Evolutionary conservation across 2,113 vertebrate species (phyloP).

Genomic region (Craseonycteris thonglongyai): DNA sequence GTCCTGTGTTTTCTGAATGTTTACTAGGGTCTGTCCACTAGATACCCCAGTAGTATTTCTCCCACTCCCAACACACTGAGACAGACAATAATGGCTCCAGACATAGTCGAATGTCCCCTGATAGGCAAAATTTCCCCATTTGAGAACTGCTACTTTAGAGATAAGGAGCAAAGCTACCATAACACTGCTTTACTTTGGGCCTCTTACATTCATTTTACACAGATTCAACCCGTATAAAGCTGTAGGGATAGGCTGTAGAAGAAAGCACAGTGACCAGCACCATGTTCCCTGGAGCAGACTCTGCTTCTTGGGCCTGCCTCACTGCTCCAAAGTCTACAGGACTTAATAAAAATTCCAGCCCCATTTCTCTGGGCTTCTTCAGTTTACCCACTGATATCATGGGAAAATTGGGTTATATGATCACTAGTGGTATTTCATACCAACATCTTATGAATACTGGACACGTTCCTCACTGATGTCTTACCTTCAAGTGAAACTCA

Average conservation of each 20-base stretch:
- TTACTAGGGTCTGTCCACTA: neutral
- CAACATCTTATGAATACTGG: neutral
- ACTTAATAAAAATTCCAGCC: neutral
- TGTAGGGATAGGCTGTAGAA: neutral
- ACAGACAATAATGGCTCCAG: neutral
- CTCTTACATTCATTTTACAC: neutral
- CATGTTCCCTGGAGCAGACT: rapidly evolving
- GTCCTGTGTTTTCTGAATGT: neutral
- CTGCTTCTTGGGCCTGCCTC: neutral
- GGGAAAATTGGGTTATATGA: neutral
- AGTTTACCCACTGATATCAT: neutral
- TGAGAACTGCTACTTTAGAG: neutral
- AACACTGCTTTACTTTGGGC: neutral
- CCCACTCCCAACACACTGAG: neutral
- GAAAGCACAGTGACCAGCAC: neutral
- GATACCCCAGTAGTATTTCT: neutral
- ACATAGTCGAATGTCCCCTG: neutral
- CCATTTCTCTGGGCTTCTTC: neutral
- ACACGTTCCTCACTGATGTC: neutral
- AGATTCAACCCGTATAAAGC: neutral
- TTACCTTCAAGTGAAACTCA: neutral
- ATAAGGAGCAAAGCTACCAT: neutral
- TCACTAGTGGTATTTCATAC: neutral
- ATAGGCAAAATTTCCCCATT: neutral
- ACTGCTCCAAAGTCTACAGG: neutral